These are phyloP conservation scores for Eclectus roratus DNA, from an alignment of 2,113 vertebrate species.

Conservation along the genomic window DNA sequence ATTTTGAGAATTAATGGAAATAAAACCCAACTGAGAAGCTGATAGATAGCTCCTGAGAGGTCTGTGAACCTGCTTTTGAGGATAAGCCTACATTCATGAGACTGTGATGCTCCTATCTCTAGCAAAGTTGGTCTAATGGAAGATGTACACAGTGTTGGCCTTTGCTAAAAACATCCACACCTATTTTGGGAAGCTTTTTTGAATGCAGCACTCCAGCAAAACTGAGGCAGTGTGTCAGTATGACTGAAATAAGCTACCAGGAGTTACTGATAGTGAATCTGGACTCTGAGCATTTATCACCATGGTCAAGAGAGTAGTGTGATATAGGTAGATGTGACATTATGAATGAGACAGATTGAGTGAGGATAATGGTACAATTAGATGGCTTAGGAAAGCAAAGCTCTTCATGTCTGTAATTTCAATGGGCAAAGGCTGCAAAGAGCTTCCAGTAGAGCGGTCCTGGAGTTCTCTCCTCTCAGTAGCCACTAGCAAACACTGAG, in stretches of 20 bases:
- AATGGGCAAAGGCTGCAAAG: not conserved
- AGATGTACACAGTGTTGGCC: rapidly evolving
- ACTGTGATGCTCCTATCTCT: not conserved
- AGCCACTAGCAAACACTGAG: not conserved
- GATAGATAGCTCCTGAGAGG: not conserved
- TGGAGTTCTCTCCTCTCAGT: not conserved
- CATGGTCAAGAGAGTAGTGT: not conserved
- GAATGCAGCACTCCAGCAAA: not conserved
- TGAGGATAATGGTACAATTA: not conserved
- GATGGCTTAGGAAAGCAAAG: not conserved
- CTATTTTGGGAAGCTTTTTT: not conserved
- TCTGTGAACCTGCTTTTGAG: not conserved
- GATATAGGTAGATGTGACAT: not conserved
- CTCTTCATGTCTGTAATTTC: not conserved
- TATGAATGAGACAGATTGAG: not conserved
- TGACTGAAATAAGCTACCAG: not conserved
- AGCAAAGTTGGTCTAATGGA: not conserved
- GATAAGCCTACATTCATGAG: not conserved
- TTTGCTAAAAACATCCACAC: not conserved
- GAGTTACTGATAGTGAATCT: not conserved
- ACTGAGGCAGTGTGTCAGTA: not conserved
- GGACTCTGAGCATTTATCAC: not conserved
- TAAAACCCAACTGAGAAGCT: not conserved
- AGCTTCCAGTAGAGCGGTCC: not conserved
- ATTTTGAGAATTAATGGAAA: not conserved